Evolutionary conservation across 2,797 vertebrate genomes (phyloP).

Genomic region (Natrix natrix): DNA sequence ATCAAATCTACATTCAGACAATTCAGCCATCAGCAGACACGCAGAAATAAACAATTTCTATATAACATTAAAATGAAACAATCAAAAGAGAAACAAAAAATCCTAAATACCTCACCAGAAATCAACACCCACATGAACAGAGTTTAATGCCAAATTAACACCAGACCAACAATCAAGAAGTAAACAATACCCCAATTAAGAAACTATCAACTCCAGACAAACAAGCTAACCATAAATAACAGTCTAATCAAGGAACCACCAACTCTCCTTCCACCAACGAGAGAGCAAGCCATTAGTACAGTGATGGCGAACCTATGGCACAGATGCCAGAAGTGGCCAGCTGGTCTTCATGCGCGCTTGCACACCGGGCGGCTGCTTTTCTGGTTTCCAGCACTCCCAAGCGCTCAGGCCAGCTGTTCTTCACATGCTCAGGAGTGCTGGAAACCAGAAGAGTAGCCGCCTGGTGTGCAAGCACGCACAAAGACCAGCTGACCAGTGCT

Average conservation of each 20-base stretch:
- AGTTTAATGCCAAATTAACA: not conserved
- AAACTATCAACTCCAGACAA: not conserved
- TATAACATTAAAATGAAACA: not conserved
- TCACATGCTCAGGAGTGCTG: no score
- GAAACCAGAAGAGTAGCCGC: no score
- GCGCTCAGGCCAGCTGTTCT: no score
- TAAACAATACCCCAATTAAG: not conserved
- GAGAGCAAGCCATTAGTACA: not conserved
- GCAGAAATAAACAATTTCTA: not conserved
- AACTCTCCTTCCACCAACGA: not conserved
- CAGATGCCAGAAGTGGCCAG: no score
- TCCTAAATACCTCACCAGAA: not conserved
- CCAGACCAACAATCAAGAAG: not conserved
- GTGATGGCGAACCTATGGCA: no score
- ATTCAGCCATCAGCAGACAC: not conserved
- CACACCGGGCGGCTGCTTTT: no score
- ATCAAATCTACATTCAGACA: not conserved
- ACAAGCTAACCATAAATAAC: not conserved
- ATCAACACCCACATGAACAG: not conserved
- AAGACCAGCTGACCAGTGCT: no score
- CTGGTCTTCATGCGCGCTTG: no score
- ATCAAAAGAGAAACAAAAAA: not conserved
- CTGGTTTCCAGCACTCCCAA: no score
- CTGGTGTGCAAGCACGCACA: no score
- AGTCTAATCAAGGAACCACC: not conserved